Base-by-base conservation (phyloP, 2,888 invertebrate genomes). In the Thumatha senex region DNA sequence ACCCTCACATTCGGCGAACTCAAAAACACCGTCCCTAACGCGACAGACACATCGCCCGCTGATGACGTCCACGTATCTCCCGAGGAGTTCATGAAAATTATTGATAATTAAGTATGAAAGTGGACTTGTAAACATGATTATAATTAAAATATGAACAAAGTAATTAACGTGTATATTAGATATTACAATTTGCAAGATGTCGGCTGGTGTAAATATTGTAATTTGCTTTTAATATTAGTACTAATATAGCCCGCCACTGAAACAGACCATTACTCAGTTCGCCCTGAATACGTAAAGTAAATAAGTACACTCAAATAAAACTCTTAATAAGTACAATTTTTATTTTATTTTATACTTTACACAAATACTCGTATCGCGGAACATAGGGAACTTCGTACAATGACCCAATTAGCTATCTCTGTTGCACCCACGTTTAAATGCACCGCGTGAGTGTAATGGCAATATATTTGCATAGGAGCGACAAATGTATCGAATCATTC, bases 171-270 rank as follows among this genome's bases (percentile, higher is more conserved):
- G 85, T 84, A 84, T 79, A 83, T 79, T 81, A 82, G 78, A 67
- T 78, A 79, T 24, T 24, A 24, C 56, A 67, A 65, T 68, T 73
- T 68, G 75, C 74, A 67, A 74, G 63, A 71, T 77, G 76, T 77
- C 80, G 75, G 82, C 80, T 74, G 77, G 66, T 91, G 90, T 91
- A 91, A 86, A 91, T 91, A 91, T 82, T 88, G 85, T 89, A 89
- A 84, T 86, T 87, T 80, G 89, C 89, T 90, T 90, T 78, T 85
- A 83, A 82, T 80, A 78, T 82, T 84, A 86, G 79, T 74, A 75
- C 61, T 86, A 82, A 82, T 69, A 66, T 78, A 82, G 80, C 75
- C 81, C 78, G 83, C 79, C 90, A 89, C 89, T 91, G 89, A 87
- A 91, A 91, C 90, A 82, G 86, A 78, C 83, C 88, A 90, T 91